phyloP scores from a whole-genome alignment of 2,888 invertebrate genomes.

The Spodoptera picta region DNA sequence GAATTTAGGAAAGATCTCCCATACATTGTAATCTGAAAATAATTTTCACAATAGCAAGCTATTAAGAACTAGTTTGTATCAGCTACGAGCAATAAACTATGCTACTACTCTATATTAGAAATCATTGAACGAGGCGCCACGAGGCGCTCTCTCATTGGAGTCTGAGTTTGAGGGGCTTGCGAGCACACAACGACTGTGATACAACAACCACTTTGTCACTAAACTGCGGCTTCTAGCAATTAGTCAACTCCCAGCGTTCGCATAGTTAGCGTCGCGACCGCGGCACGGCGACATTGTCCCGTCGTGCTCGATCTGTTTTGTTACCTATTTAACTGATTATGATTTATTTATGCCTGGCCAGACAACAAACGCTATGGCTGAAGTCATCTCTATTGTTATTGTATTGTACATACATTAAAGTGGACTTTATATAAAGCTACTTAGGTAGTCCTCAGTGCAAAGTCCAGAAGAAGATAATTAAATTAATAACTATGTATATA shows the following conservation, averaged over 20 bases:
- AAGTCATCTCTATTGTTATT: neutral
- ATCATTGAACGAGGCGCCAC: too few species aligned
- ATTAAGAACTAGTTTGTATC: too few species aligned
- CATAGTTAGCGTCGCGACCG: constrained; percentile 6
- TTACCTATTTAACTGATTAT: constrained; percentile 16
- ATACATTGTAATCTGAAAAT: too few species aligned
- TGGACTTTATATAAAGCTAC: neutral
- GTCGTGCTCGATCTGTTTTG: constrained; percentile 15
- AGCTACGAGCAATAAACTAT: too few species aligned
- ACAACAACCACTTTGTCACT: constrained; percentile 23
- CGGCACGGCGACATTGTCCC: constrained; percentile 5
- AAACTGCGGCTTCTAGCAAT: constrained; percentile 39
- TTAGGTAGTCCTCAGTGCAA: neutral
- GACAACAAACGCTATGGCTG: neutral
- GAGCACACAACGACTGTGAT: constrained; percentile 8
- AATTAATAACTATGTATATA: too few species aligned
- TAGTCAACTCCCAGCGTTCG: constrained; percentile 26
- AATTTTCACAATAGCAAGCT: too few species aligned
- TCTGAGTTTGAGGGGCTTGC: neutral
- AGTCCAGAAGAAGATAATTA: neutral
- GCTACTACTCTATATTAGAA: too few species aligned
- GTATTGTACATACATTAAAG: neutral
- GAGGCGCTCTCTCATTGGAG: too few species aligned
- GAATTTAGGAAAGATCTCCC: too few species aligned
- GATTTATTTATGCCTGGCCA: constrained; percentile 3